Evolutionary conservation across 2,113 vertebrate species (phyloP).

Genomic region (Dasypus novemcinctus): DNA sequence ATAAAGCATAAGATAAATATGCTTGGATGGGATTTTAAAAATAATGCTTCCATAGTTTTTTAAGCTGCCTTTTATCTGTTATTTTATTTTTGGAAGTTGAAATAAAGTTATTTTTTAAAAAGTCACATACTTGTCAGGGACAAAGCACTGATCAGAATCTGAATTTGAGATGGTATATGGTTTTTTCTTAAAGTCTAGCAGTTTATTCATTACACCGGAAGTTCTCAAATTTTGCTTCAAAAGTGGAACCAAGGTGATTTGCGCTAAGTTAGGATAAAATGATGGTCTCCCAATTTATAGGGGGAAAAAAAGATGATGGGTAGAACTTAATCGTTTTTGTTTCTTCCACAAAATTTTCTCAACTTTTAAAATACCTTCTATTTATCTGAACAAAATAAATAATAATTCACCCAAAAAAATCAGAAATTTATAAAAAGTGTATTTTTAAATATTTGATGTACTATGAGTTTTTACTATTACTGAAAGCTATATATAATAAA

Average conservation of each 20-base stretch:
- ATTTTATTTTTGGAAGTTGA: no score
- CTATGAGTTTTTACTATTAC: background rate
- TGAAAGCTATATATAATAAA: background rate
- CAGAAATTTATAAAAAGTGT: slow-evolving; percentile 14
- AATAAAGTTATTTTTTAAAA: background rate
- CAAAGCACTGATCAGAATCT: background rate
- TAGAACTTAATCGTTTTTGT: background rate
- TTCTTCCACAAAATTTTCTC: background rate
- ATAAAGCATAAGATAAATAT: no score
- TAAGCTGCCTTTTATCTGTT: no score
- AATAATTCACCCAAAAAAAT: background rate
- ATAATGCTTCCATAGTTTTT: no score
- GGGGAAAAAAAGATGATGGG: background rate
- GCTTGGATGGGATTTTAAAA: no score
- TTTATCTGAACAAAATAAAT: background rate
- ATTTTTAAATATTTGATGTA: background rate
- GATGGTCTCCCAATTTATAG: background rate
- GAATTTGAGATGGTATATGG: background rate
- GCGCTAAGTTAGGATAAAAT: background rate
- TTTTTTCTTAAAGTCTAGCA: background rate
- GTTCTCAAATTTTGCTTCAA: background rate
- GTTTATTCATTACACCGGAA: background rate
- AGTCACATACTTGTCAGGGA: background rate
- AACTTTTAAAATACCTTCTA: background rate
- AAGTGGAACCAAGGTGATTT: background rate